Base-by-base conservation (phyloP, 1,140 invertebrate species). In the Bombus affinis region DNA sequence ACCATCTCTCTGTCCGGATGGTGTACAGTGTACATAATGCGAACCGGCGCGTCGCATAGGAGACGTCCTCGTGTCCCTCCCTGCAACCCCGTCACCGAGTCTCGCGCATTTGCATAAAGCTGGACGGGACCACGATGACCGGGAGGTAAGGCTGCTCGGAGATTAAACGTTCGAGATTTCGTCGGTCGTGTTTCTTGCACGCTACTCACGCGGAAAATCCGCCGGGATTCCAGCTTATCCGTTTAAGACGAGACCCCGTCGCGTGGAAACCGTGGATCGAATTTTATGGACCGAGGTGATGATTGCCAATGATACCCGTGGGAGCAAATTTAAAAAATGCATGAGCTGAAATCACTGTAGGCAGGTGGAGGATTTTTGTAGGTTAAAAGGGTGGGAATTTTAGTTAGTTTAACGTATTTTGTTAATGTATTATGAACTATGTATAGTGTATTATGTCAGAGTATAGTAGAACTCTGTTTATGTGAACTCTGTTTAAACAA, bases 41-140 rank as follows among this genome's bases (percentile, higher is more conserved):
- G 80, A 74, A 12, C 18, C 53, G 39, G 28, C 70, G 70, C 53
- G 70, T 73, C 70, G 79, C 68, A 72, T 72, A 81, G 57, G 68
- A 81, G 79, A 18, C 44, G 8, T 81, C 44, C 39, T 39, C 74
- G 53, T 13, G 32, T n/a, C 37, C 71, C 53, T 62, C 68, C n/a
- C 79, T 68, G 47, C 66, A 83, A 83, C 81, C 72, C 81, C 72
- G 32, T 81, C 73, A 66, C 32, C 47, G 74, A 25, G 10, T 59
- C 71, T 62, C 59, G 62, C 62, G 62, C 83, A 90, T 91, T 88
- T 89, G 83, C 89, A 90, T 90, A 83, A 83, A 90, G 87, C 86
- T 83, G 65, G 57, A 70, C 81, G 68, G 71, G 79, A n/a, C 72
- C 66, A 87, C 86, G 81, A 83, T 70, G 71, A 86, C 84, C 74